phyloP scores from a whole-genome alignment of 1,140 invertebrate species.

The Probaryconus sp. region DNA sequence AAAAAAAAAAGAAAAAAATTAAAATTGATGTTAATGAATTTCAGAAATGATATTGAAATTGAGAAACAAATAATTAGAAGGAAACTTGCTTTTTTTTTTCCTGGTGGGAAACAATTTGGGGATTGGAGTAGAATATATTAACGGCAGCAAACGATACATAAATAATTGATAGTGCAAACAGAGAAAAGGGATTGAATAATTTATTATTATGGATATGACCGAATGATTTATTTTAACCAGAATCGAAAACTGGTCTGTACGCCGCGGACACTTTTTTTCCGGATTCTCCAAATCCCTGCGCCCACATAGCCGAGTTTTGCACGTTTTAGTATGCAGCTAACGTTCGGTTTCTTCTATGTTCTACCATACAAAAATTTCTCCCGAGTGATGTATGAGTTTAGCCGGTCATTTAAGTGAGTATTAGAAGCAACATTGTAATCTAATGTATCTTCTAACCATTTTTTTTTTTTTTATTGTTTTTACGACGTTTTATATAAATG shows the following conservation, averaged over 20 bases:
- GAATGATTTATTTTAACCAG: constrained; percentile 35
- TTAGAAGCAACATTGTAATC: neutral
- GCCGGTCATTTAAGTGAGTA: constrained; percentile 22
- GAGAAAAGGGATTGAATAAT: constrained; percentile 51
- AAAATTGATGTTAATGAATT: too few species aligned
- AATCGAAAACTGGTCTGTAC: constrained; percentile 55
- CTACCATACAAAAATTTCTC: constrained; percentile 38
- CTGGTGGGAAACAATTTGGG: too few species aligned
- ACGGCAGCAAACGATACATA: constrained; percentile 32
- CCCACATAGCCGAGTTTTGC: constrained; percentile 41
- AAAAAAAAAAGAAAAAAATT: too few species aligned
- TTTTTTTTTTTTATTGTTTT: too few species aligned
- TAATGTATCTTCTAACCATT: too few species aligned
- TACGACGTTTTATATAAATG: too few species aligned
- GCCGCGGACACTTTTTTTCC: constrained; percentile 54
- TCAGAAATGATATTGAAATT: too few species aligned
- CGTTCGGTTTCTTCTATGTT: constrained; percentile 38
- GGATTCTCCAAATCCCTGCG: constrained; percentile 49
- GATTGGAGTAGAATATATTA: constrained; percentile 7
- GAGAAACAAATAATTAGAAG: too few species aligned
- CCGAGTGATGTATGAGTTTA: constrained; percentile 53
- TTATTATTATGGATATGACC: constrained; percentile 34
- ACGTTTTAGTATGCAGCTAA: constrained; percentile 51
- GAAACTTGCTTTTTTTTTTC: neutral
- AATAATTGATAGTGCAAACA: constrained; percentile 40